Conservation (phyloP, 2,797 vertebrate species). For the Sebastes cheni region DNA sequence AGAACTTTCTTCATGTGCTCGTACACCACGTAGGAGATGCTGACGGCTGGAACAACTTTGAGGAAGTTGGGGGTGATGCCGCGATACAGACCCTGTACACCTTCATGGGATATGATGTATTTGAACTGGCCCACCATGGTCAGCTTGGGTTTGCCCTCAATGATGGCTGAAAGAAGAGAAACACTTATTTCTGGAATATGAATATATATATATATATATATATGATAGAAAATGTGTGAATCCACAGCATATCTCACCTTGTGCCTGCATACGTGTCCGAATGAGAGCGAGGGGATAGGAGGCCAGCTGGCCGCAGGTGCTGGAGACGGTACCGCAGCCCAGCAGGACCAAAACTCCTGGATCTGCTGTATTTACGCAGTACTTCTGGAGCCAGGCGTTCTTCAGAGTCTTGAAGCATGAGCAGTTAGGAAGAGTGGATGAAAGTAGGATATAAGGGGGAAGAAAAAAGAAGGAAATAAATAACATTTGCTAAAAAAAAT, state of each 20-base stretch:
- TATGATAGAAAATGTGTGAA: background rate
- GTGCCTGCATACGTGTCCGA: conserved; percentile 95
- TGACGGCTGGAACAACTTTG: conserved; percentile 95
- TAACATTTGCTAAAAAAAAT: too few relatives aligned
- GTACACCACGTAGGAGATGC: conserved; percentile 96
- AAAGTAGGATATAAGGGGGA: background rate
- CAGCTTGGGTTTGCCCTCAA: conserved; percentile 84
- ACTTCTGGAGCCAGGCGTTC: conserved; percentile 89
- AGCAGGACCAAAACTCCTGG: conserved; percentile 90
- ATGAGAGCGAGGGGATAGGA: conserved; percentile 93
- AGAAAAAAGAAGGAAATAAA: background rate
- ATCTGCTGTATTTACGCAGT: conserved; percentile 87
- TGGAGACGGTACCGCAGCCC: conserved; percentile 91
- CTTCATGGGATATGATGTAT: conserved; percentile 89
- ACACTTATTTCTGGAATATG: background rate
- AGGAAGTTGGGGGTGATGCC: conserved; percentile 95
- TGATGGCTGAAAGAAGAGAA: conserved; percentile 68
- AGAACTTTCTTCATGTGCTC: conserved; percentile 92
- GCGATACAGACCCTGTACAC: conserved; percentile 89
- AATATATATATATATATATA: too few relatives aligned
- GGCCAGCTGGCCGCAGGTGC: conserved; percentile 93
- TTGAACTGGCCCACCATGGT: conserved; percentile 90
- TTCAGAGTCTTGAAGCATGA: conserved; percentile 85
- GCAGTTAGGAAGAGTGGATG: background rate
- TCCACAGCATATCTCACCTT: conserved; percentile 79